Base-by-base conservation (phyloP, 2,113 vertebrate species). In the Mugil cephalus region DNA sequence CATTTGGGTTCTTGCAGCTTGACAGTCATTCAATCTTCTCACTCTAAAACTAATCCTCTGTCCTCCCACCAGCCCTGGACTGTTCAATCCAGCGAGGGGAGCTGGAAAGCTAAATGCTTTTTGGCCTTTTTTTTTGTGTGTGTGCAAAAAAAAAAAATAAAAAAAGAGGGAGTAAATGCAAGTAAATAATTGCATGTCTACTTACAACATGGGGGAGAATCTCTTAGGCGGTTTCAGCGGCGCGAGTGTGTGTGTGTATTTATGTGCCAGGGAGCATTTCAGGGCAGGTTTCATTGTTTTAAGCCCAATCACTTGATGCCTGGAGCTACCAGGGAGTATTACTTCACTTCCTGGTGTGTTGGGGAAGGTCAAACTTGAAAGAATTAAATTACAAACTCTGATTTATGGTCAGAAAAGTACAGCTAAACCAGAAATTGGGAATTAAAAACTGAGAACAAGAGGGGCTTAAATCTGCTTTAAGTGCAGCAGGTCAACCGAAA, bases 21-120 rank as follows among this genome's bases (percentile, higher is more conserved):
- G 86, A 90, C 67, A 77, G 75, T 50, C 69, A 1, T 71, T 82
- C 85, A 50, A 64, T 88, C 84, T 86, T 89, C 78, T 42, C 17
- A 80, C 82, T 88, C 73, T 82, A 82, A 84, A 79, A 75, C 86
- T 91, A 91, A 92, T 91, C 89, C 82, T 61, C 64, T 74, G 51
- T 85, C 88, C 89, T 90, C 83, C 79, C 68, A 81, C 40, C 24
- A 17, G 24, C 24, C 24, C 34, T 53, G 11, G 14, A 74, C 39
- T 80, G 52, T 79, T 10, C 65, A 63, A 75, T 59, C 78, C 13
- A 30, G 64, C 8, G 19, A 15, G 10, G 6, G 58, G 39, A 69
- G 75, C 68, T 71, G 64, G 58, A 17, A 59, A 68, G 59, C 38
- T 64, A 65, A 73, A 50, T 38, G 35, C 8, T 10, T 52, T 56